Conservation (phyloP, 2,888 invertebrate species). For the Zaprionus bogoriensis region DNA sequence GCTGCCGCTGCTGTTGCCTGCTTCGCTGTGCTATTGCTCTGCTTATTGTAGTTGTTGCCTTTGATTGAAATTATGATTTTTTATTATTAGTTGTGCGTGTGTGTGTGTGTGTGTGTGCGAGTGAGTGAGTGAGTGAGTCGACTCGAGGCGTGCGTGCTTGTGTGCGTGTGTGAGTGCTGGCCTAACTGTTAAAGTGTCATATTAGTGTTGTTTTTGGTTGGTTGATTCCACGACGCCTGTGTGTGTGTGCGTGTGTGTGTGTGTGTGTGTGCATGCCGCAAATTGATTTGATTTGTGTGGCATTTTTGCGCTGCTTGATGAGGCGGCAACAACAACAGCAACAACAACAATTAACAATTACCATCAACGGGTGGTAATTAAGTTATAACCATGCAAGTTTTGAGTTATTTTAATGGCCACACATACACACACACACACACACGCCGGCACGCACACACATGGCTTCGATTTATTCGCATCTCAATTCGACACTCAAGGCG, state of each 20-base stretch:
- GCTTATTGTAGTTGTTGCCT: conserved; percentile 54
- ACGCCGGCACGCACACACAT: not conserved
- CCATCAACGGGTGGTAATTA: conserved; percentile 45
- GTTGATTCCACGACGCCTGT: conserved; percentile 51
- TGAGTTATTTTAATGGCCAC: conserved; percentile 35
- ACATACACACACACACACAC: conserved; percentile 5
- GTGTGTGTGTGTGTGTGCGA: conserved; percentile 28
- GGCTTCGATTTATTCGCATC: not conserved
- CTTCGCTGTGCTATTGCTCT: conserved; percentile 40
- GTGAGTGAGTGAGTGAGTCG: conserved; percentile 43
- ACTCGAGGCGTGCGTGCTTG: conserved; percentile 25
- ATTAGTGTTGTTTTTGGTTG: conserved; percentile 76
- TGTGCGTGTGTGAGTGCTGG: conserved; percentile 47
- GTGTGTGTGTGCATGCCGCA: conserved; percentile 51
- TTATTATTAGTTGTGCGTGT: conserved; percentile 57
- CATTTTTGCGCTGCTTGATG: conserved; percentile 60
- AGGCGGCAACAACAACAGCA: conserved; percentile 48
- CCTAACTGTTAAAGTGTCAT: conserved; percentile 77
- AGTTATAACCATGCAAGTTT: conserved; percentile 50
- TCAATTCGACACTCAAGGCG: not conserved
- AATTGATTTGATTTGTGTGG: conserved; percentile 77
- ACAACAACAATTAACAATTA: conserved; percentile 43
- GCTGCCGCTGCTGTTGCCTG: not conserved
- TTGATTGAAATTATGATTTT: conserved; percentile 76
- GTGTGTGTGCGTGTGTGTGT: conserved; percentile 13